phyloP scores from a whole-genome alignment of 2,113 vertebrate genomes.

The Xerus inauris region DNA sequence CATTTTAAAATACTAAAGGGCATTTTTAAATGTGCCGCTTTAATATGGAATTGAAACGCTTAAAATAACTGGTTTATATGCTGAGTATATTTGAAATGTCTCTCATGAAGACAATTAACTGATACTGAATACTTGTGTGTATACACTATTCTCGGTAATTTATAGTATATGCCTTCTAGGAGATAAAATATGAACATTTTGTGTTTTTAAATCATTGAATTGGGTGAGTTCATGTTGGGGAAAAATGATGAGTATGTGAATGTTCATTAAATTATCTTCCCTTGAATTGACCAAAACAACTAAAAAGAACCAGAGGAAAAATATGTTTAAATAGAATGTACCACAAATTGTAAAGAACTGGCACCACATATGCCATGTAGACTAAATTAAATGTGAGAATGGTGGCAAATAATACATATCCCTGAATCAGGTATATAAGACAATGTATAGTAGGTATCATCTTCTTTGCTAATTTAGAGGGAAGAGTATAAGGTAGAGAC shows the following conservation, averaged over 20 bases:
- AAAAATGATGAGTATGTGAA: background rate
- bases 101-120: constrained; percentile 22
- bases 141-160: background rate
- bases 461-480: background rate
- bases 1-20: background rate
- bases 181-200: constrained; percentile 33
- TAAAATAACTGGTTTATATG: background rate
- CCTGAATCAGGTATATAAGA: background rate
- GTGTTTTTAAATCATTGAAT: constrained; percentile 42
- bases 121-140: background rate
- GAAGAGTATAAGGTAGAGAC: background rate
- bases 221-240: constrained; percentile 15
- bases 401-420: background rate
- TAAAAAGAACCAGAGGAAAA: constrained; percentile 26
- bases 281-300: constrained; percentile 6
- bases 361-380: background rate
- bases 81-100: background rate
- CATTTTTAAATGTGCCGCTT: constrained; percentile 30
- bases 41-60: background rate
- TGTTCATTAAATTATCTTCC: background rate
- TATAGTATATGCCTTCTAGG: background rate
- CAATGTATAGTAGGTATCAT: background rate
- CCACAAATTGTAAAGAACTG: background rate
- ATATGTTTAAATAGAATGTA: background rate
- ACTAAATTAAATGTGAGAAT: background rate